A percentile compares a stretch with the other conserved stretches of the same genome.
These are phyloP conservation scores for Blennius ocellaris DNA, from an alignment of 2,113 vertebrate genomes.

Conservation along the genomic window DNA sequence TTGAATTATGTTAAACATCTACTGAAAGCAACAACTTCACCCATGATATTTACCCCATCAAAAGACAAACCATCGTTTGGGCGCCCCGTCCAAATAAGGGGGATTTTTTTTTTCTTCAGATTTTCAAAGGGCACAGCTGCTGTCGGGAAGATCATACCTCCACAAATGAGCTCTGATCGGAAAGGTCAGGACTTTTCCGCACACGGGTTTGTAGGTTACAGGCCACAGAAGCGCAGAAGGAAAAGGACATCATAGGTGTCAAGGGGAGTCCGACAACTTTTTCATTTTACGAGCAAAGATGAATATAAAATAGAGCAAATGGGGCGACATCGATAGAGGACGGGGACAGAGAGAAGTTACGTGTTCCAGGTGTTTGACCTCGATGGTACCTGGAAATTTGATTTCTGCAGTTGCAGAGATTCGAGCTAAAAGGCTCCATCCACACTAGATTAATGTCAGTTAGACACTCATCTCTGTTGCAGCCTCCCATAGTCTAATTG, in stretches of 20 bases:
- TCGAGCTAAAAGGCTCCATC: background rate
- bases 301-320: background rate
- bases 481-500: conserved; percentile 10
- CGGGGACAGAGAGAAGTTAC: background rate
- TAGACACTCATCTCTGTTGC: background rate
- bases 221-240: background rate
- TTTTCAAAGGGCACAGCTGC: background rate
- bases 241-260: background rate
- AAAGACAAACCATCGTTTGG: too few species aligned
- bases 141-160: background rate
- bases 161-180: background rate
- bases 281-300: background rate
- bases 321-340: too few species aligned
- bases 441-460: background rate
- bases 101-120: background rate
- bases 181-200: background rate
- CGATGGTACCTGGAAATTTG: background rate
- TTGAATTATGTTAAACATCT: too few species aligned
- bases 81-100: too few species aligned
- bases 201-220: background rate
- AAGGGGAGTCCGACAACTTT: too few species aligned
- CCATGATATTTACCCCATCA: too few species aligned
- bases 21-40: too few species aligned
- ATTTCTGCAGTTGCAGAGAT: background rate
- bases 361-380: background rate